Evolutionary conservation across 2,888 invertebrate genomes (phyloP).

Genomic region (Bursaphelenchus okinawaensis): DNA sequence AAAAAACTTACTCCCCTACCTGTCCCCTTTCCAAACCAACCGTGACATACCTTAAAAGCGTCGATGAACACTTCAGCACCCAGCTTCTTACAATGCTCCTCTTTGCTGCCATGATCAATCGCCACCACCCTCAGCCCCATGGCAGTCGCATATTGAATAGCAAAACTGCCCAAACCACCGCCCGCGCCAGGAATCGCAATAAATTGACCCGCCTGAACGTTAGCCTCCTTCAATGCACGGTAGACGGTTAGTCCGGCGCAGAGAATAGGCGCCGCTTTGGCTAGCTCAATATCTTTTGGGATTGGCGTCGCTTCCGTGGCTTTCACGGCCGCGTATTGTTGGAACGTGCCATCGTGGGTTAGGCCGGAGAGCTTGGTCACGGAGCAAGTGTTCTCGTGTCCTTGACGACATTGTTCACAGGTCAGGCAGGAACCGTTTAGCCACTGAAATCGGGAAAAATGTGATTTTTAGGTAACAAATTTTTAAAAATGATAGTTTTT

Average conservation of each 20-base stretch:
- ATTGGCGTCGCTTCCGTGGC: slow-evolving; percentile 32
- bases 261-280: slow-evolving; percentile 26
- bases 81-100: slow-evolving; percentile 18
- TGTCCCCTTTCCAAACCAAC: background rate
- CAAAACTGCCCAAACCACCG: slow-evolving; percentile 25
- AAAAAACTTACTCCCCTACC: too few relatives aligned
- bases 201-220: slow-evolving; percentile 19
- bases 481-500: too few relatives aligned
- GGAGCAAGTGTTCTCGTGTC: slow-evolving; percentile 16
- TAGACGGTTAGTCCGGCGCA: slow-evolving; percentile 31
- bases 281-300: slow-evolving; percentile 21
- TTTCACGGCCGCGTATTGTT: slow-evolving; percentile 30
- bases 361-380: slow-evolving; percentile 12
- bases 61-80: slow-evolving; percentile 28
- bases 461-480: background rate
- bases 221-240: slow-evolving; percentile 21
- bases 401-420: slow-evolving; percentile 25
- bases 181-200: slow-evolving; percentile 23
- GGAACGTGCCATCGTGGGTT: slow-evolving; percentile 28
- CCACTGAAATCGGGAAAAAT: slow-evolving; percentile 15
- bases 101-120: slow-evolving; percentile 18
- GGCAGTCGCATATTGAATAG: slow-evolving; percentile 30
- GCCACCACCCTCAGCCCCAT: slow-evolving; percentile 27
- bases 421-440: slow-evolving; percentile 20
- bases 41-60: background rate